phyloP scores from a whole-genome alignment of 2,888 invertebrate species.

The Caenorhabditis auriculariae region DNA sequence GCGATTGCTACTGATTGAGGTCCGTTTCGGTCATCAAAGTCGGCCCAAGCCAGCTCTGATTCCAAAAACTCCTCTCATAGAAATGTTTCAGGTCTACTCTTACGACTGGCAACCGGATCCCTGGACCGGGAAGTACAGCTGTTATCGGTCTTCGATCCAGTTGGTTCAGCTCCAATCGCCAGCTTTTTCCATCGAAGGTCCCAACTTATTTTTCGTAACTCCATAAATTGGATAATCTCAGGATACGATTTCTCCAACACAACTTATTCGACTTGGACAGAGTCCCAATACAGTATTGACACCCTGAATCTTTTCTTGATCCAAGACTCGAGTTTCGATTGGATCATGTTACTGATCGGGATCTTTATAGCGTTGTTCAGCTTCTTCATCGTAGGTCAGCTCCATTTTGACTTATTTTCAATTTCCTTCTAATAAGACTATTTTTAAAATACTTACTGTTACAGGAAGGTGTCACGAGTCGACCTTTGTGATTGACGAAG shows the following conservation, averaged over 20 bases:
- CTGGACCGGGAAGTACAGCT: constrained; percentile 29
- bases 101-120: constrained; percentile 54
- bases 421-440: too few species aligned
- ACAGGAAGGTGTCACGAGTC: constrained; percentile 32
- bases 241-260: constrained; percentile 19
- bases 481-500: constrained; percentile 47
- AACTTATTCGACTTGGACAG: constrained; percentile 55
- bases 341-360: constrained; percentile 18
- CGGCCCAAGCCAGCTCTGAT: too few species aligned
- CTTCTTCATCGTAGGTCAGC: constrained; percentile 24
- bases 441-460: neutral
- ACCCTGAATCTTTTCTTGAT: constrained; percentile 49
- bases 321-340: constrained; percentile 24
- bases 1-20: too few species aligned
- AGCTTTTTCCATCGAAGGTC: constrained; percentile 51
- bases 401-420: neutral
- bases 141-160: constrained; percentile 43
- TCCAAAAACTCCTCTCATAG: too few species aligned
- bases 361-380: constrained; percentile 21
- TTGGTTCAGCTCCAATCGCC: constrained; percentile 43
- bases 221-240: too few species aligned
- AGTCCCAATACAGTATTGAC: constrained; percentile 44
- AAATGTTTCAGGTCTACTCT: constrained; percentile 35
- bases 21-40: too few species aligned
- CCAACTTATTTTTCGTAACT: too few species aligned